These are phyloP conservation scores for Epinotia demarniana DNA, from an alignment of 2,888 invertebrate genomes.

Conservation along the genomic window DNA sequence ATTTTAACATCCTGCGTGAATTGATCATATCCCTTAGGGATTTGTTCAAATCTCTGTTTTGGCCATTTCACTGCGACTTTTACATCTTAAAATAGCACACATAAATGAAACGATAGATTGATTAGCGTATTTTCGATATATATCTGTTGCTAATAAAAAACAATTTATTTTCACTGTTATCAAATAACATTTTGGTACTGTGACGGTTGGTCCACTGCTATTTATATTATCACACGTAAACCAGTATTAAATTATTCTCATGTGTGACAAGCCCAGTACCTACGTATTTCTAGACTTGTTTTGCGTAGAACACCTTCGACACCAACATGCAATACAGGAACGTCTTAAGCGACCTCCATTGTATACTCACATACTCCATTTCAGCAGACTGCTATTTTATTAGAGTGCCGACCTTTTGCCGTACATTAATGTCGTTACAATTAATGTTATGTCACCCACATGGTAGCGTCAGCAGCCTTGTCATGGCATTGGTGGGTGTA, in stretches of 20 bases:
- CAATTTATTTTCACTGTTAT: too few relatives aligned
- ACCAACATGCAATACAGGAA: not conserved
- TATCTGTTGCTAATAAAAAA: too few relatives aligned
- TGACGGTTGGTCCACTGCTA: not conserved
- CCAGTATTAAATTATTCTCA: slow-evolving; percentile 3
- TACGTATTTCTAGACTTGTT: slow-evolving; percentile 22
- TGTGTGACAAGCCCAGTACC: not conserved
- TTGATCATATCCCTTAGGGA: too few relatives aligned
- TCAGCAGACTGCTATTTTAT: not conserved
- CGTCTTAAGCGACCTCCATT: not conserved
- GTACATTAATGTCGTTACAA: slow-evolving; percentile 31
- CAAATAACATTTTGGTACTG: not conserved
- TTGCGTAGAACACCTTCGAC: slow-evolving; percentile 21
- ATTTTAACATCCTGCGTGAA: too few relatives aligned
- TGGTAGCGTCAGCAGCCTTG: slow-evolving; percentile 32
- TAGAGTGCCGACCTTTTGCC: slow-evolving; percentile 27
- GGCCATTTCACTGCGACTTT: too few relatives aligned
- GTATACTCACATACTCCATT: not conserved
- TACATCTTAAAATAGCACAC: too few relatives aligned
- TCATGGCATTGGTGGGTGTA: slow-evolving; percentile 27
- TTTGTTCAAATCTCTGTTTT: too few relatives aligned
- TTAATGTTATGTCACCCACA: slow-evolving; percentile 35
- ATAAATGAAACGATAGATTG: too few relatives aligned
- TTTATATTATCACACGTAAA: not conserved
- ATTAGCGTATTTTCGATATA: too few relatives aligned